Percentiles rank a stretch among this genome's conserved stretches.
phyloP scores from a whole-genome alignment of 2,888 invertebrate genomes.

The Leptura quadrifasciata region DNA sequence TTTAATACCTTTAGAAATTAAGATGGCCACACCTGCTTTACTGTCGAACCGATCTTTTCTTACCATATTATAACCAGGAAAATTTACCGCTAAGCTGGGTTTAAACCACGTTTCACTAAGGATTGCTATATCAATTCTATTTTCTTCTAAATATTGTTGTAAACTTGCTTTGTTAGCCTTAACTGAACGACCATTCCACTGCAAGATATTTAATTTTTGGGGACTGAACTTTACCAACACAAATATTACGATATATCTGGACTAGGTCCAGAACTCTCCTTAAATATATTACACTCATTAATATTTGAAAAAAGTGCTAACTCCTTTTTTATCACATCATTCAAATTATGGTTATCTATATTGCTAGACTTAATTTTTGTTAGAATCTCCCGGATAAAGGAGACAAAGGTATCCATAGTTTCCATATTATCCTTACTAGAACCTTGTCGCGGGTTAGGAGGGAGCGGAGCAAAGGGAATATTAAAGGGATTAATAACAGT shows the following conservation, averaged over 20 bases:
- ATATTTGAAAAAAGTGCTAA: too few relatives aligned
- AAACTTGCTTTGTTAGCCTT: too few relatives aligned
- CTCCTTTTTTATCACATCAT: too few relatives aligned
- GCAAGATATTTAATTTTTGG: background rate
- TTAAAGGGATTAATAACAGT: too few relatives aligned
- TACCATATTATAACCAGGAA: slow-evolving; percentile 12
- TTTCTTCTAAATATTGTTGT: background rate
- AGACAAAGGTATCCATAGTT: background rate
- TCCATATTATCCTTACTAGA: background rate
- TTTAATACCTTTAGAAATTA: slow-evolving; percentile 1
- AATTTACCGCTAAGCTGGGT: background rate
- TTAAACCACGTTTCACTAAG: slow-evolving; percentile 18
- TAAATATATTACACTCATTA: too few relatives aligned
- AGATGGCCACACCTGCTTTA: slow-evolving; percentile 2
- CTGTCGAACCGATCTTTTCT: slow-evolving; percentile 10
- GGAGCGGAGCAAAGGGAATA: too few relatives aligned
- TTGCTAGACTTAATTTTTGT: background rate
- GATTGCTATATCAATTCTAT: background rate
- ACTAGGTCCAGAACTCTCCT: background rate
- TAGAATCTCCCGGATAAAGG: background rate
- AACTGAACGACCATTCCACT: background rate
- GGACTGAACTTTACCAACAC: background rate
- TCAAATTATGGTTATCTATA: too few relatives aligned
- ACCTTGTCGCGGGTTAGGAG: background rate
- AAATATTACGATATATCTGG: background rate